These are phyloP conservation scores for Drosophila mimica DNA, from an alignment of 2,888 invertebrate genomes.

Conservation along the genomic window DNA sequence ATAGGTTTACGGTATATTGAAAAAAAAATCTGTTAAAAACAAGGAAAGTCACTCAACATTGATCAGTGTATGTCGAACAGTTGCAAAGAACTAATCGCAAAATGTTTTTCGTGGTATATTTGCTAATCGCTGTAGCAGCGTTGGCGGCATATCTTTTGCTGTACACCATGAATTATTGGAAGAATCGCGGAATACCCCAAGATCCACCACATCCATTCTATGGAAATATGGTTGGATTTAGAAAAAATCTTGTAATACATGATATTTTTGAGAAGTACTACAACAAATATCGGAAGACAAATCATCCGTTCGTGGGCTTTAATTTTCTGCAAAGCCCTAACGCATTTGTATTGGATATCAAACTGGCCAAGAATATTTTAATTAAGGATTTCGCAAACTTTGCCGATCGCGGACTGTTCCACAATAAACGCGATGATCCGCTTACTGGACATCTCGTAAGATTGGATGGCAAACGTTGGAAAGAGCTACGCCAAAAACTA, in stretches of 20 bases:
- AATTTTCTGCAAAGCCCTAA: slow-evolving; percentile 59
- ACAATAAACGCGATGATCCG: slow-evolving; percentile 83
- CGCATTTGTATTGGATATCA: slow-evolving; percentile 61
- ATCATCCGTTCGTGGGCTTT: slow-evolving; percentile 66
- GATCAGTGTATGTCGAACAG: slow-evolving; percentile 3
- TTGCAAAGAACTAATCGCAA: neutral
- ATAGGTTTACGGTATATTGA: neutral
- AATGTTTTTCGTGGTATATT: slow-evolving; percentile 52
- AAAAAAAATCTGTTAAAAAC: too few relatives aligned
- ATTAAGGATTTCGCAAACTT: slow-evolving; percentile 81
- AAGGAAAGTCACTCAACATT: too few relatives aligned
- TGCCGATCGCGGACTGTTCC: slow-evolving; percentile 79
- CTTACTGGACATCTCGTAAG: slow-evolving; percentile 81
- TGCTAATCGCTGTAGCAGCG: slow-evolving; percentile 46
- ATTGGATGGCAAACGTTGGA: slow-evolving; percentile 85
- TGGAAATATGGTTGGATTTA: slow-evolving; percentile 52
- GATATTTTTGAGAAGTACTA: slow-evolving; percentile 44
- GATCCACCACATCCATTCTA: slow-evolving; percentile 52
- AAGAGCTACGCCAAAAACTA: slow-evolving; percentile 82
- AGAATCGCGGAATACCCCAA: slow-evolving; percentile 49
- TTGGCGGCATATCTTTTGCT: slow-evolving; percentile 41
- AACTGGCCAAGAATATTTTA: slow-evolving; percentile 59
- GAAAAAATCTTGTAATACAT: slow-evolving; percentile 39
- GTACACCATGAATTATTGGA: slow-evolving; percentile 56
- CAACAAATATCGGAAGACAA: slow-evolving; percentile 50